Percentiles rank a stretch among this genome's conserved stretches.
Evolutionary conservation across 64 coral and sea anemone species (phyloP).

Genomic region (Dendrophyllia cribrosa): DNA sequence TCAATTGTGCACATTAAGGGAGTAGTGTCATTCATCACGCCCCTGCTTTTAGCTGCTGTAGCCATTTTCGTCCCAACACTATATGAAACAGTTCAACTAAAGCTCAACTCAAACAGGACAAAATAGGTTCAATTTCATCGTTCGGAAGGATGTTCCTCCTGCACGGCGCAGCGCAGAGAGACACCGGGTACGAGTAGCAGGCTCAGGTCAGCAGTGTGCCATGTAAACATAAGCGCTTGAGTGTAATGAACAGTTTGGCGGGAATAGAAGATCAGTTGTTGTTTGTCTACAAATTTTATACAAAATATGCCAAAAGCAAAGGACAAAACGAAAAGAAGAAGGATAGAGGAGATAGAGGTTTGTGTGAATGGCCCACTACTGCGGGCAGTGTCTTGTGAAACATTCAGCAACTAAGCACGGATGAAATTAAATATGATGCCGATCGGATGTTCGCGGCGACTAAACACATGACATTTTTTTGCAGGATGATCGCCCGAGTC

Average conservation of each 20-base stretch:
- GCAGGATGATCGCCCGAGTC: conserved; percentile 33
- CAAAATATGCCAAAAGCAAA: conserved; percentile 64
- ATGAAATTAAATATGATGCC: not conserved
- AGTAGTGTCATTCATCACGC: conserved; percentile 79
- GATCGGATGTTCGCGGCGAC: not conserved
- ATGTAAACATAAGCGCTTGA: not conserved
- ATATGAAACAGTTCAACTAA: not conserved
- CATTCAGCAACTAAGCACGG: not conserved
- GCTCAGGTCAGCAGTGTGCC: conserved; percentile 18
- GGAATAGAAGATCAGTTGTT: not conserved
- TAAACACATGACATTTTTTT: not conserved
- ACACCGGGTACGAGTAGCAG: not conserved
- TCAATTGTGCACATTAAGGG: conserved; percentile 91
- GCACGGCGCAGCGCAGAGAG: not conserved
- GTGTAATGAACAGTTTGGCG: not conserved
- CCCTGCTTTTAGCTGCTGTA: conserved; percentile 43
- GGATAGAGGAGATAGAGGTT: conserved; percentile 56
- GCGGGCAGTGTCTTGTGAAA: not conserved
- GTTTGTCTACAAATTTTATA: not conserved
- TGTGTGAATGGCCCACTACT: not conserved
- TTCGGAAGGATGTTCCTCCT: not conserved
- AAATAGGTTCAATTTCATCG: not conserved
- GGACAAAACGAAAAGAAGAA: conserved; percentile 44
- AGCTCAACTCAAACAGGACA: no score
- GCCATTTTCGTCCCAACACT: conserved; percentile 44